Base-by-base conservation (phyloP, 2,113 vertebrate species). In the Sturnus vulgaris region DNA sequence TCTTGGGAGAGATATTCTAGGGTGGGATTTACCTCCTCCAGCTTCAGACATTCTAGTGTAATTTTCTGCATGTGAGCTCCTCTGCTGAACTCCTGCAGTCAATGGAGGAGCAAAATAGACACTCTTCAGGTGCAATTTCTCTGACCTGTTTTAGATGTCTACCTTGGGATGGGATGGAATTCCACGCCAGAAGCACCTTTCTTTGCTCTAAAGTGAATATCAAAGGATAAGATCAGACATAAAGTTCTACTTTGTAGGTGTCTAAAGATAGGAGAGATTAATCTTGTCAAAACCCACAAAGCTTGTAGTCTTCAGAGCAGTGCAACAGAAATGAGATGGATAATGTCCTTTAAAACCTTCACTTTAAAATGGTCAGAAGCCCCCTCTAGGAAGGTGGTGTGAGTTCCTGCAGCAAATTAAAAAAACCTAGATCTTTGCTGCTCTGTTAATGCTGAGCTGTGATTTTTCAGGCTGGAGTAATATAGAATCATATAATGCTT, bases 101-200 rank as follows among this genome's bases (percentile, higher is more conserved):
- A 83, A 31, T n/a, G 25, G 19, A 93, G 64, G 59, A 37, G 55
- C 59, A 86, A 94, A 90, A 66, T 2, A 88, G 79, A 56, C 21
- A 27, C 5, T 81, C 86, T 73, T 66, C 19, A 55, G 64, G 27
- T 83, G 31, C 21, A 1, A 80, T 92, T 92, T 90, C 56, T 68
- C 49, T 92, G 86, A 75, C 88, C 82, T 70, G 17, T 78, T 97
- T 92, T 68, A 94, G 86, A 88, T 81, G 42, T 75, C 72, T 86
- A 0, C 35, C 11, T 91, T 64, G 70, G 52, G 8, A 77, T 56
- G 76, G 60, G 60, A 71, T 84, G 56, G 52, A 88, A 81, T 93
- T 16, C 2, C 47, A 69, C 33, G 39, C 40, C 27, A 88, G 42
- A 78, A 86, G 21, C 60, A 81, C 52, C 17, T 92, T 81, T 59